phyloP scores from a whole-genome alignment of 92 coral and sea anemone genomes.

The Porites divaricata region DNA sequence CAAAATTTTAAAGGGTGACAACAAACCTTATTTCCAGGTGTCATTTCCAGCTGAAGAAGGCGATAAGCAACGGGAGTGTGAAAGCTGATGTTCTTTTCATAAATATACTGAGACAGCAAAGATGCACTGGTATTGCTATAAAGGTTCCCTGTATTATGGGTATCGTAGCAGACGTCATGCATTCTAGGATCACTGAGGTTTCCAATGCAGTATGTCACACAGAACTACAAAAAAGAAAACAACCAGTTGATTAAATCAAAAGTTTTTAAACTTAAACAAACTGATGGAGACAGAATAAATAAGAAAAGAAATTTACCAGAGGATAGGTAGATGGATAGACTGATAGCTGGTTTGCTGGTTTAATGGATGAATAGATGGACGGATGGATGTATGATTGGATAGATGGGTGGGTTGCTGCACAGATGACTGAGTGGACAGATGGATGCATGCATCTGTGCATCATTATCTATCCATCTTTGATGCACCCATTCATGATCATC shows the following conservation, averaged over 20 bases:
- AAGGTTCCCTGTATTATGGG: neutral
- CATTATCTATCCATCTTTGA: no score
- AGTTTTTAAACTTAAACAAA: no score
- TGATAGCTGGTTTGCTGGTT: no score
- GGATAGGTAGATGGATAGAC: no score
- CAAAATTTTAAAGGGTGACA: neutral
- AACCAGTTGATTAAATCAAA: neutral
- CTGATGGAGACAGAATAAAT: no score
- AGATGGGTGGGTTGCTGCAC: no score
- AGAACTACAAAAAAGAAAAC: constrained; percentile 1
- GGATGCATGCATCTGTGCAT: no score
- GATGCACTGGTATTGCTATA: neutral
- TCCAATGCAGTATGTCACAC: constrained; percentile 32
- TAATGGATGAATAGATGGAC: no score
- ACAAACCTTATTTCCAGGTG: constrained; percentile 14
- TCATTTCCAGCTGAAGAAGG: constrained; percentile 4
- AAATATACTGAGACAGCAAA: constrained; percentile 20
- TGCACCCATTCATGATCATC: no score
- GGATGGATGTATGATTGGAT: no score
- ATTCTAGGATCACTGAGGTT: neutral
- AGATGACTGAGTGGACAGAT: no score
- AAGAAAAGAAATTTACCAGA: no score
- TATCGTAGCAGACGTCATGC: constrained; percentile 15
- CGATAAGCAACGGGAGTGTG: neutral
- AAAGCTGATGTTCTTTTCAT: neutral